Conservation (phyloP, 1,140 invertebrate genomes). For the Neodiprion virginianus region DNA sequence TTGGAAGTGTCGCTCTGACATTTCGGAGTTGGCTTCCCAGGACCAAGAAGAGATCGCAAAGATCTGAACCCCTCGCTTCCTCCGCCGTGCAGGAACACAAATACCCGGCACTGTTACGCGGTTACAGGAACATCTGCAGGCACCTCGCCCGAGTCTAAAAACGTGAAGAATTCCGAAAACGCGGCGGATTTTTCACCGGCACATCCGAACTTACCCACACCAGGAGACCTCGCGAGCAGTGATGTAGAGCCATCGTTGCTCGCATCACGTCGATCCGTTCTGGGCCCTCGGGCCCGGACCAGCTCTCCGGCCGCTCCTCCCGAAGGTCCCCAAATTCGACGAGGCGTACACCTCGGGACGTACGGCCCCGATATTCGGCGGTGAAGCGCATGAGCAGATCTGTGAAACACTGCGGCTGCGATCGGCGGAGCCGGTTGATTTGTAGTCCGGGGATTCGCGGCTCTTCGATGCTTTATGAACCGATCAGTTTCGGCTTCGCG, state of each 20-base stretch:
- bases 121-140: too few relatives aligned
- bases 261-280: conserved; percentile 46
- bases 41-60: background rate
- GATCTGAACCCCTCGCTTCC: too few relatives aligned
- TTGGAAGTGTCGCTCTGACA: conserved; percentile 1
- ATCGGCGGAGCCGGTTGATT: conserved; percentile 51
- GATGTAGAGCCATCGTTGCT: conserved; percentile 51
- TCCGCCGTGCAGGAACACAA: too few relatives aligned
- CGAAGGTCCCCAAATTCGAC: too few relatives aligned
- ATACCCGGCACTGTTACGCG: too few relatives aligned
- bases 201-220: conserved; percentile 9
- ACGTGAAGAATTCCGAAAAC: conserved; percentile 52
- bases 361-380: background rate
- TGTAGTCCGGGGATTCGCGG: conserved; percentile 42
- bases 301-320: conserved; percentile 33
- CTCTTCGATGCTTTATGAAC: conserved; percentile 51
- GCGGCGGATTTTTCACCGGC: conserved; percentile 41
- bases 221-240: conserved; percentile 29
- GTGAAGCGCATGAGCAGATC: conserved; percentile 37
- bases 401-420: conserved; percentile 43
- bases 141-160: background rate
- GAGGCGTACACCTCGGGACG: background rate
- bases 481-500: conserved; percentile 41
- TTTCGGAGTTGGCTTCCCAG: background rate
- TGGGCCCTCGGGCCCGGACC: conserved; percentile 22